phyloP scores from a whole-genome alignment of 2,888 invertebrate genomes.

The Microplitis deprimator region DNA sequence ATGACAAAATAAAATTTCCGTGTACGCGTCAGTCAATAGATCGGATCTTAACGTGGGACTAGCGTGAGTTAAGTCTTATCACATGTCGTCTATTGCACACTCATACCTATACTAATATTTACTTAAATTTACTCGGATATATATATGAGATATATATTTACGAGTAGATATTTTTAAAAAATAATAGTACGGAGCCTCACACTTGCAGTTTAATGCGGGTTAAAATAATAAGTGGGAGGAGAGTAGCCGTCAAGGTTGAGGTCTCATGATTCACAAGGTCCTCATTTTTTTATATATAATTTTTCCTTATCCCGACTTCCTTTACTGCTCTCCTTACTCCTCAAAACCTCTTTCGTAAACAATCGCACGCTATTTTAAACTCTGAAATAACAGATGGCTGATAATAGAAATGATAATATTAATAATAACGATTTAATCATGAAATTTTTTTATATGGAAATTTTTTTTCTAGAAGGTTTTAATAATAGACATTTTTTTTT shows the following conservation, averaged over 20 bases:
- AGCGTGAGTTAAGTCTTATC: conserved; percentile 62
- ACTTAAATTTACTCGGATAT: too few relatives aligned
- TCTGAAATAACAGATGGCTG: background rate
- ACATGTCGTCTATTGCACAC: conserved; percentile 42
- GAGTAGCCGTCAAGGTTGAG: background rate
- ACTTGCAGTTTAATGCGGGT: background rate
- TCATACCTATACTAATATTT: background rate
- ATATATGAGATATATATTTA: too few relatives aligned
- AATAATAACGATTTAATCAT: too few relatives aligned
- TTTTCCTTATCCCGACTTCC: background rate
- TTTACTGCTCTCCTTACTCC: background rate
- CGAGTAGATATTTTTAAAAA: background rate
- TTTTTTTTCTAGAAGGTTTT: too few relatives aligned
- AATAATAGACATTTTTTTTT: too few relatives aligned
- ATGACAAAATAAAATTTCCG: conserved; percentile 20
- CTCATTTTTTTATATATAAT: background rate
- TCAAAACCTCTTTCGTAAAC: background rate
- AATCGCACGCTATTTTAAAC: background rate
- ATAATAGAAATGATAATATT: too few relatives aligned
- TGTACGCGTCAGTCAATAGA: conserved; percentile 40
- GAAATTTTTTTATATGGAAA: too few relatives aligned
- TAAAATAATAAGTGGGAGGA: background rate
- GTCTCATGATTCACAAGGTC: conserved; percentile 1
- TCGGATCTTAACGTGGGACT: conserved; percentile 62
- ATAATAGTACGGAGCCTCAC: background rate